Evolutionary conservation across 2,888 invertebrate genomes (phyloP), one percentile per base, ranked within the genome.

Genomic region (Spisula solida): DNA sequence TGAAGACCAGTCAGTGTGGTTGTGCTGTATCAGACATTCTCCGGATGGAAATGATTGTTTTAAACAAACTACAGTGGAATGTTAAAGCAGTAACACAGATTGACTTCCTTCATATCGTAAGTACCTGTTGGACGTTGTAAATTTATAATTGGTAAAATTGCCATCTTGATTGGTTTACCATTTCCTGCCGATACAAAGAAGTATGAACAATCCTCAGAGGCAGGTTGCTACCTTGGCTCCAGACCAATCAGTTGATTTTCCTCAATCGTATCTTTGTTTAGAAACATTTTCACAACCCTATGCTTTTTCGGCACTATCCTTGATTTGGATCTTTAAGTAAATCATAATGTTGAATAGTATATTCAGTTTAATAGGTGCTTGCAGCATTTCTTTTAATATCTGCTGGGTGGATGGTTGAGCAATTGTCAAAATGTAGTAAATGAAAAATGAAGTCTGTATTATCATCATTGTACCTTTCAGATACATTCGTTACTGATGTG

Each of bases 31-130:
- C 98, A 94, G 99, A 99, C 97, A 97, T 99, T 95, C 97, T 97
- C 34, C 98, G 99, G 93, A 99, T 99, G 99, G 98, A 98, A 87
- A 97, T 97, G 89, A 98, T 98, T 89, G 98, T 99, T 94, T 97
- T 97, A 31, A 98, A 98, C 97, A 99, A 99, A 90, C 95, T 96
- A 56, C 93, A 95, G 84, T 96, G 96, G 96, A 94, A 94, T 88
- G 90, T 95, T 83, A 94, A 94, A 84, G 90, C 93, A 82, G 94
- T 95, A 51, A 96, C 96, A 66, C 93, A 95, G 79, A 93, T 96
- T 82, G 96, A 96, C 93, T 96, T 96, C 92, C 95, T 96, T 89
- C 96, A 96, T 92, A 95, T 96, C 89, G 96, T 96, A 93, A 95
- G 95, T 93, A 31, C 25, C 31, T n/a, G 60, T 41, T 8, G 41